Base-by-base conservation (phyloP, 2,113 vertebrate genomes). In the Reinhardtius hippoglossoides region DNA sequence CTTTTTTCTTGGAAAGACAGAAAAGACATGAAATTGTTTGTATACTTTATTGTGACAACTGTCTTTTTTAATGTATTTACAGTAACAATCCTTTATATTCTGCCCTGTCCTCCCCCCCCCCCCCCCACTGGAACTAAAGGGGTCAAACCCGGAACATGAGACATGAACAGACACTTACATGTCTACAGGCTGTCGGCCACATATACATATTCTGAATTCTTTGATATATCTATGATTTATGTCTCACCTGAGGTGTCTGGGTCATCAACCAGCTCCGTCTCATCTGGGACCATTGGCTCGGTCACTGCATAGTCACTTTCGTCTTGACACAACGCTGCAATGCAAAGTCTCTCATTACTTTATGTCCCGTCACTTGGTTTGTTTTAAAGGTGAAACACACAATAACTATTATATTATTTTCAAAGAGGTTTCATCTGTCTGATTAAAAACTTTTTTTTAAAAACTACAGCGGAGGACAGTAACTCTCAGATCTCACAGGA, bases 301-400 rank as follows among this genome's bases (percentile, higher is more conserved):
- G 0, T 0, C 0, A 15, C 24, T 52, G 7, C 0, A 3, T 0
- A 52, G 0, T 42, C 27, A 5, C 46, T 9, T 2, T 80, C 59
- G 0, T 27, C 1, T 61, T 82, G 31, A 57, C 83, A 78, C 24
- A 80, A 61, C 42, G 66, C 86, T 92, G 70, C 27, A 86, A 87
- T 35, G 5, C 60, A 80, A 85, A 24, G 81, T 4, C 9, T 44
- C 1, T 23, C 10, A 4, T 76, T 52, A 81, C 18, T 65, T 70
- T 15, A 48, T 3, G 20, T 57, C 31, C 46, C 0, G 0, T 1
- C 27, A 4, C 26, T 21, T 31, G 27, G 27, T 31, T 31, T 31
- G 27, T 31, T 24, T 12, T 31, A 37, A 68, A 69, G 26, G 26
- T 35, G 67, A 80, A 78, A 81, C 40, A 6, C 20, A 48, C 14